Evolutionary conservation across 1,140 invertebrate genomes (phyloP), one percentile per base, ranked within the genome.

Genomic region (Cardiocondyla obscurior): DNA sequence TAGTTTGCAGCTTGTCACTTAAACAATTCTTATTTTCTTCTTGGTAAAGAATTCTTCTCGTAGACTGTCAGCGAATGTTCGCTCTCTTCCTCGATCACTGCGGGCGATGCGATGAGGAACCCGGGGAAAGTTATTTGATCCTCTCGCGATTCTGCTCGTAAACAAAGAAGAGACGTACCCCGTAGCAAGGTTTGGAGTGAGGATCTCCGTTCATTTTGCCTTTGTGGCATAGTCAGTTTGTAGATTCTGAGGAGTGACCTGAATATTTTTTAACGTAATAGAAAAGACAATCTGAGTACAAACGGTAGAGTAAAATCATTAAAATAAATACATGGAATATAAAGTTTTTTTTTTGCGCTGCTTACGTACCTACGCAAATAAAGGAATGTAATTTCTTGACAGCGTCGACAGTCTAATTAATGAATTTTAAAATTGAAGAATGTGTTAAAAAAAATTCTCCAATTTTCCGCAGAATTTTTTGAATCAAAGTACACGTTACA

Each of bases 111-210:
- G 84, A 85, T 83, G 33, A 44, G 60, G 46, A 73, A 76, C 33
- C 25, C n/a, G 53, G 64, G 51, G 72, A 86, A 86, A 83, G 79
- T 86, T 86, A 70, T 67, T 51, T 44, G 79, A 83, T 42, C 64
- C 42, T 44, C 36, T 28, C 70, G 42, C 60, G 70, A 86, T 82
- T 76, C 70, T 57, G 39, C 14, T 25, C 19, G 6, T 69, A 79
- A 79, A 79, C 46, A 79, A 79, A 67, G 58, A n/a, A 42, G 33
- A 67, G 19, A 65, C 22, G 33, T 30, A 67, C 30, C 60, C 60
- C 2, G 44, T 58, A 62, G 57, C 46, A 58, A 1, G 19, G 10
- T 76, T 57, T 36, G 39, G 49, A 46, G n/a, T 49, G 42, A 25
- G 46, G 33, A n/a, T 79, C 49, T 39, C 33, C 46, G 33, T 42